Percentiles rank a stretch among this genome's conserved stretches.
Conservation (phyloP, 2,888 invertebrate genomes). For the Xanthia icteritia region DNA sequence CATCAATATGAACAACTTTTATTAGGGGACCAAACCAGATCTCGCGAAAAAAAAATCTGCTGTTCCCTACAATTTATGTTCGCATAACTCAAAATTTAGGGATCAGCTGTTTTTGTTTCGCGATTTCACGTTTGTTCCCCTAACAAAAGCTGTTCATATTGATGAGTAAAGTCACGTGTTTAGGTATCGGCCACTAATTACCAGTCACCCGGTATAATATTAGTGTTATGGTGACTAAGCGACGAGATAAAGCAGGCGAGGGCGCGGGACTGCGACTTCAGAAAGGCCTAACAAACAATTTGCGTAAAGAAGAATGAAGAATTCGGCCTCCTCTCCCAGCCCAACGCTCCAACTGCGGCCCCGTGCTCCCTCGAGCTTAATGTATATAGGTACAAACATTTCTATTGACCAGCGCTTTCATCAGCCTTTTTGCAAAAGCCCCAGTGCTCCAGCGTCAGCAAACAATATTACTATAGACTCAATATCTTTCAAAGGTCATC, state of each 20-base stretch:
- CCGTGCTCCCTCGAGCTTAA: neutral
- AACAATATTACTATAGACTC: neutral
- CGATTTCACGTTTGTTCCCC: too few species aligned
- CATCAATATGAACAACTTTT: too few species aligned
- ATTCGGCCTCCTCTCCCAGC: neutral
- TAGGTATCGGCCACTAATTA: too few species aligned
- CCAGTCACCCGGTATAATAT: too few species aligned
- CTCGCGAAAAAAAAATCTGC: too few species aligned
- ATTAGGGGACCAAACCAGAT: too few species aligned
- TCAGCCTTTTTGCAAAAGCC: slow-evolving; percentile 10
- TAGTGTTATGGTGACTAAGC: neutral
- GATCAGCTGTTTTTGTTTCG: too few species aligned
- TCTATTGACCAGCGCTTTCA: neutral
- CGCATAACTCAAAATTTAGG: too few species aligned
- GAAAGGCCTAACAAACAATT: neutral
- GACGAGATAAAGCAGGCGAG: slow-evolving; percentile 5
- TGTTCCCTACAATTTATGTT: too few species aligned
- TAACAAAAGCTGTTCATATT: too few species aligned
- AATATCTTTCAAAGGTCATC: slow-evolving; percentile 20
- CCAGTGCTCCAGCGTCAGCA: neutral
- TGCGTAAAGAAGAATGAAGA: neutral
- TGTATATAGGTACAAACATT: neutral
- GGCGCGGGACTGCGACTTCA: neutral
- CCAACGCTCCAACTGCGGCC: neutral
- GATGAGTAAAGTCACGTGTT: too few species aligned